Base-by-base conservation (phyloP, 1,140 invertebrate species). In the Chelonus insularis region DNA sequence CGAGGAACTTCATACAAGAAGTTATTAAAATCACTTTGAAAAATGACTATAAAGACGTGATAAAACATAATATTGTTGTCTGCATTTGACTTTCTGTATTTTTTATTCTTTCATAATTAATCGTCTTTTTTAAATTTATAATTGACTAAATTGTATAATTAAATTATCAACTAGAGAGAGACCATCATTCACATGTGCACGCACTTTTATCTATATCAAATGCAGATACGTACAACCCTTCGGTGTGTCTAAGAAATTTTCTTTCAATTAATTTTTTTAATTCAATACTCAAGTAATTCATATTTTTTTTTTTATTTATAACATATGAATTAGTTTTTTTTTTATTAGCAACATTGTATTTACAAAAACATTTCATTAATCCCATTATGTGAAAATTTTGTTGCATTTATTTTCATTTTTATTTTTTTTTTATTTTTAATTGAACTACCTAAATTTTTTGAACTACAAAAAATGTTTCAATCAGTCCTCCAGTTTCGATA, bases 131-230 rank as follows among this genome's bases (percentile, higher is more conserved):
- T 65, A 66, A 39, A 11, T 39, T 45, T 65, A 68, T 76, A 76
- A 76, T 76, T 76, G 74, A 76, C 74, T 76, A 75, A 72, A 72
- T 72, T 70, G 68, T 67, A 71, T 70, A 64, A 65, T 68, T 68
- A 65, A 68, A 63, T 69, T 48, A 21, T 68, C 70, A 75, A n/a
- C n/a, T n/a, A n/a, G n/a, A n/a, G 60, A 71, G 61, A 60, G 60
- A 69, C 59, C 62, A 60, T 61, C 39, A 41, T 11, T 41, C 5
- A 11, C 2, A 1, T 14, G 57, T 62, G 63, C 61, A 57, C 57
- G 50, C 63, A 66, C 55, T 57, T 57, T 60, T 54, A 14, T 52
- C 52, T 66, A 61, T 54, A 36, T 43, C 65, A 68, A 70, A 68
- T 67, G 57, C 66, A 36, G 47, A 47, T 54, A 60, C 23, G 65